phyloP scores from a whole-genome alignment of 2,797 vertebrate genomes.

The Acanthurus leucopareius region DNA sequence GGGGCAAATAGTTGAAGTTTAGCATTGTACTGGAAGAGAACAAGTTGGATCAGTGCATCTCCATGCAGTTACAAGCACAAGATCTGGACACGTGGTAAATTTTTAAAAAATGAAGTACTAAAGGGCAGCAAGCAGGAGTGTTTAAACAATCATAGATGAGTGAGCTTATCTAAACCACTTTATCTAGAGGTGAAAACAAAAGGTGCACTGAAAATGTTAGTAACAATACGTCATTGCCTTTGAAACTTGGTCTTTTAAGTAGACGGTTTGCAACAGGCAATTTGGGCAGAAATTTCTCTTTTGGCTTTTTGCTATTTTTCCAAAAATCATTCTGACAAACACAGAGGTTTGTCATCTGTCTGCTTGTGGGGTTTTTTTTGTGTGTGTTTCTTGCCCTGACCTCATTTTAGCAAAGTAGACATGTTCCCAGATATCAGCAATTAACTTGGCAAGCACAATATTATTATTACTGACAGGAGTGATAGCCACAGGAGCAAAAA shows the following conservation, averaged over 20 bases:
- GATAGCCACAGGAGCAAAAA: background rate
- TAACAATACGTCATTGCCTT: background rate
- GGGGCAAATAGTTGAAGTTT: no score
- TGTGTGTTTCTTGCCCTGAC: background rate
- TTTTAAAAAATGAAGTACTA: background rate
- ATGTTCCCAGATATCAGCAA: background rate
- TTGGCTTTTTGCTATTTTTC: background rate
- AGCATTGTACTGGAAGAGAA: no score
- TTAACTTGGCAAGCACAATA: background rate
- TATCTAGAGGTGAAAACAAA: background rate
- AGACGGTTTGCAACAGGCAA: background rate
- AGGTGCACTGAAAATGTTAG: background rate
- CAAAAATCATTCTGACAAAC: background rate
- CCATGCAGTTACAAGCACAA: background rate
- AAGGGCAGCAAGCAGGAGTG: background rate
- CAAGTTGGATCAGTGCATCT: no score
- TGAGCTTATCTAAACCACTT: background rate
- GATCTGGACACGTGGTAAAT: background rate
- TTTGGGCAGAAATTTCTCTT: background rate
- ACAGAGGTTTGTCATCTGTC: background rate
- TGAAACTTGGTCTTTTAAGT: background rate
- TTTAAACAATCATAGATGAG: background rate
- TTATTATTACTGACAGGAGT: constrained; percentile 1
- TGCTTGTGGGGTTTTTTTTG: no score
- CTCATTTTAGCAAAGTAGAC: background rate